These are phyloP conservation scores for Falco cherrug DNA, from an alignment of 2,797 vertebrate species.

Conservation along the genomic window DNA sequence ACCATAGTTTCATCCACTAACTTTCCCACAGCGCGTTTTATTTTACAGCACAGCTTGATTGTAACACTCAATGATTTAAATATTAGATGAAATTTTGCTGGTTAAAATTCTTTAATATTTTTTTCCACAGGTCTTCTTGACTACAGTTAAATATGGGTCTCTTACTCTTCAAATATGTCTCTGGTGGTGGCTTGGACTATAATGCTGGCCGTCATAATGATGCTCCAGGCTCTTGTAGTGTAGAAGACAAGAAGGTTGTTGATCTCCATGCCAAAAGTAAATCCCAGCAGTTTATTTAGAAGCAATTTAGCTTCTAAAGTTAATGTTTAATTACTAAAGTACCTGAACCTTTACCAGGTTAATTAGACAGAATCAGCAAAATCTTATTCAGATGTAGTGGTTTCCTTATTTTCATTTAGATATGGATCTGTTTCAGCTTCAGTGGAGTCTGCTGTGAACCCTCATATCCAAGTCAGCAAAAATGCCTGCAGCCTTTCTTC, in stretches of 20 bases:
- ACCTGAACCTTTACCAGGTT: conserved; percentile 40
- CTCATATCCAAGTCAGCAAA: conserved; percentile 20
- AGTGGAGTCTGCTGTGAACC: background rate
- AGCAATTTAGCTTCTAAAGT: conserved; percentile 31
- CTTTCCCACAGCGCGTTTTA: background rate
- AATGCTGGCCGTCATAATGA: background rate
- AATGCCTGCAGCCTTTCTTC: conserved; percentile 9
- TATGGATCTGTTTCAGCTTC: background rate
- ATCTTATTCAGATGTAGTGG: conserved; percentile 34
- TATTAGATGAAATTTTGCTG: background rate
- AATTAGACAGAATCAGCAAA: conserved; percentile 61
- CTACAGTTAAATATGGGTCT: background rate
- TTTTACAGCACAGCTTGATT: background rate
- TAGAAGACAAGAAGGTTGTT: background rate
- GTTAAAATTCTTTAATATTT: background rate
- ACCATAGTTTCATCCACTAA: background rate
- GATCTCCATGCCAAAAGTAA: conserved; percentile 22
- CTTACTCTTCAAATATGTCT: background rate
- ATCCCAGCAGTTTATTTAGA: conserved; percentile 27
- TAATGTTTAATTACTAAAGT: conserved; percentile 53
- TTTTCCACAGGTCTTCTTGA: background rate
- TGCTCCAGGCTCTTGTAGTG: background rate
- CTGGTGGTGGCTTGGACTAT: background rate
- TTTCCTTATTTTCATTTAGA: conserved; percentile 55
- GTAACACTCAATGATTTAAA: background rate